Evolutionary conservation across 2,888 invertebrate genomes (phyloP).

Genomic region (Eristalis intricaria): DNA sequence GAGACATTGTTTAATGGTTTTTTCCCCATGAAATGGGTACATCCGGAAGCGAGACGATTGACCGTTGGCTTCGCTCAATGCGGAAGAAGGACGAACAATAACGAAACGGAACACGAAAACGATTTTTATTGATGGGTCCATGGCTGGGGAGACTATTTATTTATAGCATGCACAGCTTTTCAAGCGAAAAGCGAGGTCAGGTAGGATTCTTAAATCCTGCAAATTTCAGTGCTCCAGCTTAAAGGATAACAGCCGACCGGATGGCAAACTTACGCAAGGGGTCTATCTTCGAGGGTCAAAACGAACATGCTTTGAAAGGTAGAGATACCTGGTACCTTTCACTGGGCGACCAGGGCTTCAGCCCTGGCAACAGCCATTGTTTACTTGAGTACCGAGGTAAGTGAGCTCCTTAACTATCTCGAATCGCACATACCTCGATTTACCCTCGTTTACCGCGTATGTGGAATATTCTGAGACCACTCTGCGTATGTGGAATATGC

Average conservation of each 20-base stretch:
- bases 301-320: too few species aligned
- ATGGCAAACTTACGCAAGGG: too few species aligned
- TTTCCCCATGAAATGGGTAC: conserved; percentile 36
- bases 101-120: conserved; percentile 44
- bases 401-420: too few species aligned
- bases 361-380: too few species aligned
- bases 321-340: too few species aligned
- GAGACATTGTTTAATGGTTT: conserved; percentile 70
- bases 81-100: not conserved
- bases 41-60: not conserved
- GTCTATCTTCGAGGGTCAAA: too few species aligned
- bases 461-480: too few species aligned
- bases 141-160: conserved; percentile 48
- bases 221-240: not conserved
- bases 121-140: conserved; percentile 54
- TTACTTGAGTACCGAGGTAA: too few species aligned
- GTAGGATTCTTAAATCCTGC: not conserved
- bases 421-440: too few species aligned
- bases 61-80: not conserved
- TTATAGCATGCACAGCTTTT: conserved; percentile 16
- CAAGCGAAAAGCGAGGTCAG: not conserved
- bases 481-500: too few species aligned
- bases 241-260: not conserved
- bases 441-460: too few species aligned
- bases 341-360: too few species aligned